Evolutionary conservation across 2,797 vertebrate species (phyloP).

Genomic region (Mareca strepera): DNA sequence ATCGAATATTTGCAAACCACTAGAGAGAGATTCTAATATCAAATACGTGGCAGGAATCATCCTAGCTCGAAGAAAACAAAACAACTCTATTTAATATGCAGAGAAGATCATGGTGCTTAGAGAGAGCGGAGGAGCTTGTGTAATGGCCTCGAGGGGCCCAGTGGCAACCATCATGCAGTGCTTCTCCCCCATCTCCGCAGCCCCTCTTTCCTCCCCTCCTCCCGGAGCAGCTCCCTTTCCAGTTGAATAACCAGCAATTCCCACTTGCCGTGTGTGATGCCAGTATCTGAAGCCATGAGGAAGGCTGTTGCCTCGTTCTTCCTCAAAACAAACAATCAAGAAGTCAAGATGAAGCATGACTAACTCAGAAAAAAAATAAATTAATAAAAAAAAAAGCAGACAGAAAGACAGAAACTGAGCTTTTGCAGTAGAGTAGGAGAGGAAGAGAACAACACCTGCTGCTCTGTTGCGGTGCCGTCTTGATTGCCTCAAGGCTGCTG

Average conservation of each 20-base stretch:
- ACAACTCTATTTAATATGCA: conserved; percentile 40
- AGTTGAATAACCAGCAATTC: neutral
- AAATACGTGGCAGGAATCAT: conserved; percentile 55
- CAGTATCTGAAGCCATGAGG: neutral
- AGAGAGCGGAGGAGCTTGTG: conserved; percentile 32
- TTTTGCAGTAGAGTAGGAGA: neutral
- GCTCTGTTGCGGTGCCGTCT: neutral
- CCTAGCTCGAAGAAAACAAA: conserved; percentile 69
- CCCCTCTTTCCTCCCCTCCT: neutral
- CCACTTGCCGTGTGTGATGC: conserved; percentile 10
- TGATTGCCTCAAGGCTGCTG: neutral
- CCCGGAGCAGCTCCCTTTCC: neutral
- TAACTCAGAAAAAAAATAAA: neutral
- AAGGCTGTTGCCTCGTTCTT: neutral
- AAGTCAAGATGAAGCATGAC: conserved; percentile 18
- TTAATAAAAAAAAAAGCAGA: too few species aligned
- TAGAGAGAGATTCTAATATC: conserved; percentile 69
- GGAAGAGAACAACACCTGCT: conserved; percentile 47
- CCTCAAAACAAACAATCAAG: conserved; percentile 50
- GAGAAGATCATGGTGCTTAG: conserved; percentile 44
- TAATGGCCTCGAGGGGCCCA: neutral
- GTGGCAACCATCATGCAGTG: neutral
- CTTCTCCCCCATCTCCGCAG: neutral
- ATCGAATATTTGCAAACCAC: conserved; percentile 67
- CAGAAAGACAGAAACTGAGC: neutral